phyloP scores from a whole-genome alignment of 2,888 invertebrate genomes.

The Parasteatoda lunata region DNA sequence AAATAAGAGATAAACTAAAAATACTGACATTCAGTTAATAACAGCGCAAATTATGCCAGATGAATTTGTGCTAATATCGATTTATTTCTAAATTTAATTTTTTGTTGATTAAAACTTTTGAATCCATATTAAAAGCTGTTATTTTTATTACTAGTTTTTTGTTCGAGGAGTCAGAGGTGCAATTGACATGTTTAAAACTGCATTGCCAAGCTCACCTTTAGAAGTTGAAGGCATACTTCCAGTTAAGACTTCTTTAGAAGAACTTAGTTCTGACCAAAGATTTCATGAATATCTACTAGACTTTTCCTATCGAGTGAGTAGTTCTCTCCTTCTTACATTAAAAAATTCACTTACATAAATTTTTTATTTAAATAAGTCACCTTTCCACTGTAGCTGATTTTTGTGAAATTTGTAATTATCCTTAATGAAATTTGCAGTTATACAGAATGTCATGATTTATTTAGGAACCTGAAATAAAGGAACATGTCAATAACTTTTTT shows the following conservation, averaged over 20 bases:
- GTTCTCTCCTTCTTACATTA: too few relatives aligned
- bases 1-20: too few relatives aligned
- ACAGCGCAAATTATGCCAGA: too few relatives aligned
- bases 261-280: slow-evolving; percentile 25
- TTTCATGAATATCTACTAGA: slow-evolving; percentile 61
- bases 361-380: too few relatives aligned
- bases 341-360: too few relatives aligned
- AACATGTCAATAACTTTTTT: slow-evolving; percentile 32
- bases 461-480: slow-evolving; percentile 62
- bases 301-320: slow-evolving; percentile 52
- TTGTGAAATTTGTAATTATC: too few relatives aligned
- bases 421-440: too few relatives aligned
- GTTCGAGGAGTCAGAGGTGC: slow-evolving; percentile 86
- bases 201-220: slow-evolving; percentile 77
- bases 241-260: slow-evolving; percentile 20
- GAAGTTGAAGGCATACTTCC: slow-evolving; percentile 40
- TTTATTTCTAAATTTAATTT: too few relatives aligned
- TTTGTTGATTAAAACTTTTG: not conserved
- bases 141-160: slow-evolving; percentile 76
- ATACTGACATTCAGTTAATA: too few relatives aligned
- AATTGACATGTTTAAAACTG: slow-evolving; percentile 85
- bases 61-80: too few relatives aligned
- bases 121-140: slow-evolving; percentile 9
- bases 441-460: not conserved
- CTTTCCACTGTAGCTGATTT: too few relatives aligned